Conservation (phyloP, 1,140 invertebrate genomes). For the Charaxes varanes region DNA sequence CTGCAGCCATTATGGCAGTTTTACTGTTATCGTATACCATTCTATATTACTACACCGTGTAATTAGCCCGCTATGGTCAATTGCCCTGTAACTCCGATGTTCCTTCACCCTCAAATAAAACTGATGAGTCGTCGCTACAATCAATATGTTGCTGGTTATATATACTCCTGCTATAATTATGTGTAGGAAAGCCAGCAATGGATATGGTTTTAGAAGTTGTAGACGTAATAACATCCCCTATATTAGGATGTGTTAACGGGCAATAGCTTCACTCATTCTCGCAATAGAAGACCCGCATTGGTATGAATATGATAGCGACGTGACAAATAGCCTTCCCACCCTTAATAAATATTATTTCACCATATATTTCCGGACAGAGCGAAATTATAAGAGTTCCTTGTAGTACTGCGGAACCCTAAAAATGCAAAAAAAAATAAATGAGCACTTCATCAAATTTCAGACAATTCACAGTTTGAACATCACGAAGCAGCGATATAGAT, state of each 20-base stretch:
- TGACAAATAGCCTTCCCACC: too few relatives aligned
- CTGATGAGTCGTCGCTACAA: too few relatives aligned
- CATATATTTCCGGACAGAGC: too few relatives aligned
- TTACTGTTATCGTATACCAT: conserved; percentile 68
- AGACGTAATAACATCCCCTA: background rate
- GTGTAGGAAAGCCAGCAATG: conserved; percentile 21
- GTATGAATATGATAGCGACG: too few relatives aligned
- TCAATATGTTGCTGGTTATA: conserved; percentile 8
- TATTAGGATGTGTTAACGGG: conserved; percentile 21
- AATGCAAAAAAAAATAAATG: too few relatives aligned
- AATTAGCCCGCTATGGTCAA: conserved; percentile 54
- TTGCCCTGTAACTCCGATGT: conserved; percentile 32
- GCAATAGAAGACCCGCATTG: conserved; percentile 44
- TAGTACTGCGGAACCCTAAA: too few relatives aligned
- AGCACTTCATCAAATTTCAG: too few relatives aligned
- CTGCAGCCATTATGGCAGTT: conserved; percentile 50
- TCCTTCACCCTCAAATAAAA: conserved; percentile 8
- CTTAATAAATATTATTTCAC: too few relatives aligned
- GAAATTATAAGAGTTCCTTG: too few relatives aligned
- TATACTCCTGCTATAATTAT: background rate
- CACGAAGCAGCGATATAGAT: too few relatives aligned
- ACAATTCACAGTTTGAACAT: too few relatives aligned
- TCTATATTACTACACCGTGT: conserved; percentile 43
- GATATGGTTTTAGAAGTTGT: conserved; percentile 1
- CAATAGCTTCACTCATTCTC: conserved; percentile 35